A percentile compares a stretch with the other conserved stretches of the same genome.
Evolutionary conservation across 2,113 vertebrate genomes (phyloP).

Genomic region (Odobenus rosmarus): DNA sequence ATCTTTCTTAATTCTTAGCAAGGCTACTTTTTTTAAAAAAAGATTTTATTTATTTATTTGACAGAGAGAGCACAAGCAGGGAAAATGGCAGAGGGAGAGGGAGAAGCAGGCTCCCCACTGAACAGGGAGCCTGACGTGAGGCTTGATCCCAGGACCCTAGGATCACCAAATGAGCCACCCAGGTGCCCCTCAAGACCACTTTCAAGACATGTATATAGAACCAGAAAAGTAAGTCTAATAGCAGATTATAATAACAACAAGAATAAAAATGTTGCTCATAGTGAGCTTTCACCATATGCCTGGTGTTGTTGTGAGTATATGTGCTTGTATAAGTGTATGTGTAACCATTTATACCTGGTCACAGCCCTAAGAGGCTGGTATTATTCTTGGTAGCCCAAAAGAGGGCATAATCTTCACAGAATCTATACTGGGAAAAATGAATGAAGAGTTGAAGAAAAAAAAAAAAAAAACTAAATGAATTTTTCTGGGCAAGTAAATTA

Average conservation of each 20-base stretch:
- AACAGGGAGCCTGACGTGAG: background rate
- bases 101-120: background rate
- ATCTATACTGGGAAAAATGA: background rate
- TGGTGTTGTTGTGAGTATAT: background rate
- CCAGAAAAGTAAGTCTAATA: background rate
- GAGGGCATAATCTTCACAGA: background rate
- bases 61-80: background rate
- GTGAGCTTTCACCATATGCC: background rate
- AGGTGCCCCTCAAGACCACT: background rate
- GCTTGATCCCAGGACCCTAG: background rate
- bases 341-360: background rate
- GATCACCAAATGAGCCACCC: background rate
- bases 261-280: background rate
- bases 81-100: background rate
- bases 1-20: background rate
- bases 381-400: background rate
- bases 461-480: background rate
- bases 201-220: background rate
- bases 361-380: background rate
- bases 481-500: slow-evolving; percentile 5
- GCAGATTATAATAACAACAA: background rate
- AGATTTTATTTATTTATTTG: background rate
- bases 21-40: background rate
- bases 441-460: background rate
- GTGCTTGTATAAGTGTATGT: too few species aligned